Percentiles rank a stretch among this genome's conserved stretches.
These are phyloP conservation scores for Orthosia incerta DNA, from an alignment of 2,888 invertebrate species.

Conservation along the genomic window DNA sequence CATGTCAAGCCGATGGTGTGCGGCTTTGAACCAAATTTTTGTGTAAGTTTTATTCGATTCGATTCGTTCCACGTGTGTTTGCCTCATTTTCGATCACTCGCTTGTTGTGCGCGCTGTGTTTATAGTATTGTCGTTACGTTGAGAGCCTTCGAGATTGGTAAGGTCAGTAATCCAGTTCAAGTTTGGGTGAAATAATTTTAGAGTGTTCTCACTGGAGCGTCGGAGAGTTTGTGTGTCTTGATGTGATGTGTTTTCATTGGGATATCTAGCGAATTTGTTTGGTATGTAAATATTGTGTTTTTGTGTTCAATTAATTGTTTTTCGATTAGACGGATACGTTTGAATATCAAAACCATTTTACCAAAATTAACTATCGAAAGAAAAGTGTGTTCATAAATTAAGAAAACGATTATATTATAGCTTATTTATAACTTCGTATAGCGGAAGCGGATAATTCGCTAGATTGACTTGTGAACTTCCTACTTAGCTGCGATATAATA, in stretches of 20 bases:
- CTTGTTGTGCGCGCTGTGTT: slow-evolving; percentile 51
- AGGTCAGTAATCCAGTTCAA: slow-evolving; percentile 39
- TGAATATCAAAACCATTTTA: neutral
- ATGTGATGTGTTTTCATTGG: slow-evolving; percentile 12
- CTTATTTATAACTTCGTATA: neutral
- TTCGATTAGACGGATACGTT: neutral
- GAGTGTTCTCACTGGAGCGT: slow-evolving; percentile 9
- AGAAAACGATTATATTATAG: neutral
- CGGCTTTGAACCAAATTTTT: slow-evolving; percentile 57
- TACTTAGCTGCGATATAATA: neutral
- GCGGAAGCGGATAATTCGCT: slow-evolving; percentile 24
- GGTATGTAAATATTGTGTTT: slow-evolving; percentile 35
- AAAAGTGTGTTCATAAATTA: neutral
- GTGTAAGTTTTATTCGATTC: slow-evolving; percentile 58
- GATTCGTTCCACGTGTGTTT: slow-evolving; percentile 48
- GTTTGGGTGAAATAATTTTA: slow-evolving; percentile 33
- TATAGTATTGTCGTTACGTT: slow-evolving; percentile 16
- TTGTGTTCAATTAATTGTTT: neutral
- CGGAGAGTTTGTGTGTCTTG: slow-evolving; percentile 30
- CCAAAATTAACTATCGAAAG: neutral
- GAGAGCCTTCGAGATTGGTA: slow-evolving; percentile 19
- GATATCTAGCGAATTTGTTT: slow-evolving; percentile 2
- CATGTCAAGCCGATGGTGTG: slow-evolving; percentile 57
- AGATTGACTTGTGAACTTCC: slow-evolving; percentile 25
- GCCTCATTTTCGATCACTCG: slow-evolving; percentile 52